phyloP scores from a whole-genome alignment of 2,888 invertebrate genomes.

The Acrobasis consociella region DNA sequence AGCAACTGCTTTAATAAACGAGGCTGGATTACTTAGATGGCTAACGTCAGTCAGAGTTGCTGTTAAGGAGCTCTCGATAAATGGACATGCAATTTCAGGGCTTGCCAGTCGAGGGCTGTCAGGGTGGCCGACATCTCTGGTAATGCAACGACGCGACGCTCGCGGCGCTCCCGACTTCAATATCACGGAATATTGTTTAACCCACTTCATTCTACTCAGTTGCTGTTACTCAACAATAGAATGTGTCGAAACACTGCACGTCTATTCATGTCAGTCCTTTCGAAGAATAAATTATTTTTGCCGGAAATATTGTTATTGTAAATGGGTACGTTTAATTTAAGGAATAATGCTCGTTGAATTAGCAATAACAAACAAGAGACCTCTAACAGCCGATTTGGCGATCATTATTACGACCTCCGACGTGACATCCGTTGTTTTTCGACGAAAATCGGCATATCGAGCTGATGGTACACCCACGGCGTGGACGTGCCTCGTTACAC shows the following conservation, averaged over 20 bases:
- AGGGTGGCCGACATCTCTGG: constrained; percentile 65
- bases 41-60: constrained; percentile 51
- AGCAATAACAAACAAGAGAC: constrained; percentile 40
- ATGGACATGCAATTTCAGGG: constrained; percentile 53
- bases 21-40: constrained; percentile 52
- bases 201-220: constrained; percentile 18
- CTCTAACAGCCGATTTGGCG: constrained; percentile 48
- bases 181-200: constrained; percentile 54
- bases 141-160: constrained; percentile 63
- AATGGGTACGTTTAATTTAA: constrained; percentile 10
- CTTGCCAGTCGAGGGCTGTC: constrained; percentile 50
- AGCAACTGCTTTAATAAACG: constrained; percentile 3
- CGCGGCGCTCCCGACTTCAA: constrained; percentile 69
- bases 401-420: constrained; percentile 59
- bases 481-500: constrained; percentile 63
- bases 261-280: constrained; percentile 12
- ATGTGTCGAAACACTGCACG: constrained; percentile 8
- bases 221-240: constrained; percentile 17
- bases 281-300: neutral
- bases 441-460: constrained; percentile 53
- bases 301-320: constrained; percentile 1
- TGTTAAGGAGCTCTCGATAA: constrained; percentile 52
- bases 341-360: constrained; percentile 10
- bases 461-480: constrained; percentile 65
- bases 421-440: constrained; percentile 63